Conservation (phyloP, 2,797 vertebrate genomes). For the Pseudochaenichthys georgianus region DNA sequence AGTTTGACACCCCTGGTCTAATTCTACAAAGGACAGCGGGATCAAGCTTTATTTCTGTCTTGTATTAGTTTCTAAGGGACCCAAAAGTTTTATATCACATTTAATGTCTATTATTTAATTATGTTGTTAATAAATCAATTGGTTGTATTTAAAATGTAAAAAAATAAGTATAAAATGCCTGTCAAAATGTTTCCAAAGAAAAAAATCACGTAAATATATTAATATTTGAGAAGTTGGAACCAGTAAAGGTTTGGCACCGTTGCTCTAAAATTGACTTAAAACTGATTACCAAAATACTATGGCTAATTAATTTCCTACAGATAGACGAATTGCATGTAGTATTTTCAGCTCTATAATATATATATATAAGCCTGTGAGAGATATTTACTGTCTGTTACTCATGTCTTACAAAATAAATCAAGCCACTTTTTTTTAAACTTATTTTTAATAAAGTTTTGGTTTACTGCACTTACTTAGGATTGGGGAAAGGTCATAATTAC, state of each 20-base stretch:
- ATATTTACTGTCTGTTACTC: not conserved
- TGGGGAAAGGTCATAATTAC: not conserved
- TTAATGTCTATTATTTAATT: not conserved
- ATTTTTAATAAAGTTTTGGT: slow-evolving; percentile 1
- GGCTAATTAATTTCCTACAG: not conserved
- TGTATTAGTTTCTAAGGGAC: no score
- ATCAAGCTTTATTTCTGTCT: no score
- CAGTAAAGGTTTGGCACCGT: not conserved
- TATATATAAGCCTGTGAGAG: no score
- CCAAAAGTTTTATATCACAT: not conserved
- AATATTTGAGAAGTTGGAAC: not conserved
- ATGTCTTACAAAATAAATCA: slow-evolving; percentile 1
- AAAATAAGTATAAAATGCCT: not conserved
- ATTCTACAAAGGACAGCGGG: not conserved
- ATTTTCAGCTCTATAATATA: not conserved
- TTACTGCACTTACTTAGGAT: not conserved
- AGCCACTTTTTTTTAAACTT: slow-evolving; percentile 1
- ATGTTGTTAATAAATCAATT: not conserved
- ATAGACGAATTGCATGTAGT: not conserved
- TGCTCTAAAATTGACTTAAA: not conserved
- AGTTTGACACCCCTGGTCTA: not conserved
- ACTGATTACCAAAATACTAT: not conserved
- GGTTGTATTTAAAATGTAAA: not conserved
- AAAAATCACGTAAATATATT: not conserved
- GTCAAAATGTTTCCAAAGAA: not conserved